phyloP scores from a whole-genome alignment of 2,888 invertebrate species.

The Hyposoter didymator region DNA sequence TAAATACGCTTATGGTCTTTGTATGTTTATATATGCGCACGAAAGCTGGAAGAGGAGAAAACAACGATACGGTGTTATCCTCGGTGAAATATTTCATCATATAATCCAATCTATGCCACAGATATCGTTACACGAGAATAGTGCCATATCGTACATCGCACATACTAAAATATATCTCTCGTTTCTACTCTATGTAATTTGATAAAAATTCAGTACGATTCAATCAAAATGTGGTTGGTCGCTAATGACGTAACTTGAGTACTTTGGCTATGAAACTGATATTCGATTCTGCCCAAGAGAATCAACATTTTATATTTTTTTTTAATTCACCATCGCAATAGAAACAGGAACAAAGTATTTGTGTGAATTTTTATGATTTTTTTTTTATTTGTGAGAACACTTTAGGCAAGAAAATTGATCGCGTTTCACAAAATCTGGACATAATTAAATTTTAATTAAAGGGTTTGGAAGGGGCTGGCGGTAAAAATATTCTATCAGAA shows the following conservation, averaged over 20 bases:
- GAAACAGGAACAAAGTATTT: neutral
- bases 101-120: conserved; percentile 62
- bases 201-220: neutral
- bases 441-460: neutral
- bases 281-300: neutral
- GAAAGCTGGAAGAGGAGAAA: conserved; percentile 45
- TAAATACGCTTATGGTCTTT: neutral
- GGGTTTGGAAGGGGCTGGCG: neutral
- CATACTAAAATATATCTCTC: neutral
- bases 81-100: conserved; percentile 58
- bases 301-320: neutral
- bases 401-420: neutral
- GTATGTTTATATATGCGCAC: conserved; percentile 37
- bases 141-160: conserved; percentile 7
- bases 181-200: neutral
- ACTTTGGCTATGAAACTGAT: neutral
- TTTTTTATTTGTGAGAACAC: neutral
- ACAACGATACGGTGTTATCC: conserved; percentile 58
- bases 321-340: neutral
- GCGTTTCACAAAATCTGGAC: neutral
- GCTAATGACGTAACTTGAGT: neutral
- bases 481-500: neutral
- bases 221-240: neutral
- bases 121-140: conserved; percentile 52
- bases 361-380: neutral